Percentiles rank a stretch among this genome's conserved stretches.
These are phyloP conservation scores for Aphelocoma coerulescens DNA, from an alignment of 2,113 vertebrate genomes.

Conservation along the genomic window DNA sequence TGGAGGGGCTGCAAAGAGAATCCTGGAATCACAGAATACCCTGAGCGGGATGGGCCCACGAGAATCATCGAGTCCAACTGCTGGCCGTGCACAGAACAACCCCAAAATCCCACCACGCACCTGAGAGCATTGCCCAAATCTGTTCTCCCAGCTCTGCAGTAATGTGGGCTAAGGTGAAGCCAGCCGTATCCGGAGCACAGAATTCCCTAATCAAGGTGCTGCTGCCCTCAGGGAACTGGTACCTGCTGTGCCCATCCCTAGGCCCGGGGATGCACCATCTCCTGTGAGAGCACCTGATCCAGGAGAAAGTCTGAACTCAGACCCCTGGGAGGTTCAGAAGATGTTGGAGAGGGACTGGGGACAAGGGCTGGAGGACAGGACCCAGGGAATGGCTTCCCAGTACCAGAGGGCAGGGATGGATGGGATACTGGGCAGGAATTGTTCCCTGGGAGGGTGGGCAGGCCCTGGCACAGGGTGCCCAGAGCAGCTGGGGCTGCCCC, in stretches of 20 bases:
- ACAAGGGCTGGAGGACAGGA: neutral
- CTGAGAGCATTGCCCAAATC: fast-evolving
- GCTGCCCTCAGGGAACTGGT: neutral
- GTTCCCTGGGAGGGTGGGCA: neutral
- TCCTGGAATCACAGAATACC: neutral
- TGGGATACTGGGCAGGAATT: neutral
- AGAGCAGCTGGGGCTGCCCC: neutral
- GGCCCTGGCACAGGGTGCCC: neutral
- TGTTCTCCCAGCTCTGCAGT: neutral
- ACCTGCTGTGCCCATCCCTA: neutral
- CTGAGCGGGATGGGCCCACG: neutral
- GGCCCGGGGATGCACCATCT: neutral
- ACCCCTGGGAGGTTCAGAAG: neutral
- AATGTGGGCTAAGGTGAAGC: neutral
- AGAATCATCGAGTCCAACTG: neutral
- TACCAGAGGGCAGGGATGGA: neutral
- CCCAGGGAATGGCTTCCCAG: neutral
- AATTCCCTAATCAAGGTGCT: neutral
- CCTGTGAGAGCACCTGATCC: too few relatives aligned
- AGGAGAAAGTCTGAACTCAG: neutral
- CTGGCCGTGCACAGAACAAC: neutral
- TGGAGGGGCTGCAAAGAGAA: neutral
- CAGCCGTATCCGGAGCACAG: fast-evolving
- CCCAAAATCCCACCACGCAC: neutral
- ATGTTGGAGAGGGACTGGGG: neutral